Evolutionary conservation across 2,888 invertebrate species (phyloP).

Genomic region (Gastracanthus pulcherrimus): DNA sequence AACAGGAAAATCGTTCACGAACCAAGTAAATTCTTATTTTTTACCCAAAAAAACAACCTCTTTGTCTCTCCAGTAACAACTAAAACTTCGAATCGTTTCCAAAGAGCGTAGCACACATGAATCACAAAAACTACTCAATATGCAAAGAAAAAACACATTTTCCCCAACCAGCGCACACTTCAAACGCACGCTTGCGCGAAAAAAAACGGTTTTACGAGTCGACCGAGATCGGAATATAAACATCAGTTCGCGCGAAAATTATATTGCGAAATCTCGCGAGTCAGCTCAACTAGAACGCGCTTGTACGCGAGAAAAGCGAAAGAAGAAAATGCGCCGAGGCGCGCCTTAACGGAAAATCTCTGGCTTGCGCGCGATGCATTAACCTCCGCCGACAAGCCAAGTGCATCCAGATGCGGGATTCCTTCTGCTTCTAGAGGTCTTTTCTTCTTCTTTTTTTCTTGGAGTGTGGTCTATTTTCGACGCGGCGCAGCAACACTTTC

Average conservation of each 20-base stretch:
- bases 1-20: too few relatives aligned
- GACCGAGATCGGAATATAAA: not conserved
- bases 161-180: too few relatives aligned
- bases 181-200: not conserved
- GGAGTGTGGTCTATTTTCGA: not conserved
- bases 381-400: conserved; percentile 1
- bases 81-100: conserved; percentile 8
- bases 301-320: not conserved
- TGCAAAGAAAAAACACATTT: too few relatives aligned
- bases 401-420: not conserved
- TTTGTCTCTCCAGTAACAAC: not conserved
- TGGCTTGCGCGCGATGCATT: not conserved
- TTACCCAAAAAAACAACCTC: too few relatives aligned
- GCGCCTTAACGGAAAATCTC: conserved; percentile 34
- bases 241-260: not conserved
- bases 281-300: not conserved
- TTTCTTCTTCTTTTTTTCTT: not conserved
- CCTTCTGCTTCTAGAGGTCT: not conserved
- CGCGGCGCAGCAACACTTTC: conserved; percentile 41
- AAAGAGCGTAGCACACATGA: not conserved
- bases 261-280: not conserved
- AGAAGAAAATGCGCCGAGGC: not conserved
- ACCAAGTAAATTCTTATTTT: not conserved
- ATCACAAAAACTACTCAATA: too few relatives aligned
- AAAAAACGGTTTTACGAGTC: not conserved